Percentiles rank a stretch among this genome's conserved stretches.
Conservation (phyloP, 2,797 vertebrate species). For the Pampus argenteus region DNA sequence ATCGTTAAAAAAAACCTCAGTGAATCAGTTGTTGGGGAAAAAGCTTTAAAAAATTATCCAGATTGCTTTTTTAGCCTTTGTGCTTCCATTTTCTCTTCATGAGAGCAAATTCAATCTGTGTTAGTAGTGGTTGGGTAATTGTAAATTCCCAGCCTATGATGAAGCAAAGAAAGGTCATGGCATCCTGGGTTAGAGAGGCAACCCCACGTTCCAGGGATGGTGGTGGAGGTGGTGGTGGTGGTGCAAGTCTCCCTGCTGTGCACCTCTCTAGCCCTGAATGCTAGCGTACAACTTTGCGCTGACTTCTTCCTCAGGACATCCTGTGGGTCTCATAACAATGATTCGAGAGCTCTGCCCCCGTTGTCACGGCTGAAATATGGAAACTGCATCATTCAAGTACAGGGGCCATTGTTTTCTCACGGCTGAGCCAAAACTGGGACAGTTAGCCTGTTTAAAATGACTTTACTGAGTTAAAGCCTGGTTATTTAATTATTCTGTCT, state of each 20-base stretch:
- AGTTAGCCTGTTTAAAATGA: constrained; percentile 44
- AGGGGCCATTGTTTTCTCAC: constrained; percentile 72
- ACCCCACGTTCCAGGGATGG: constrained; percentile 51
- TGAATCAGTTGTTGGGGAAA: not conserved
- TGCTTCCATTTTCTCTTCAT: constrained; percentile 61
- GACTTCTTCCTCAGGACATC: constrained; percentile 99
- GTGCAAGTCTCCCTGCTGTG: constrained; percentile 65
- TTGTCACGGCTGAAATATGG: constrained; percentile 78
- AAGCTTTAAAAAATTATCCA: constrained; percentile 4
- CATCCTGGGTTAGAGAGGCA: constrained; percentile 36
- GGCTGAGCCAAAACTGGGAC: constrained; percentile 34
- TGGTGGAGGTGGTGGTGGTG: too few species aligned
- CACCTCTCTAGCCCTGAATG: constrained; percentile 75
- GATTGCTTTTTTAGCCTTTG: constrained; percentile 22
- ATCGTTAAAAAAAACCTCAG: constrained; percentile 21
- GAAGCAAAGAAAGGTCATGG: constrained; percentile 37
- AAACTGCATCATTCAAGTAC: constrained; percentile 77
- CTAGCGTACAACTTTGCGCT: constrained; percentile 66
- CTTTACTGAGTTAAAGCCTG: constrained; percentile 12
- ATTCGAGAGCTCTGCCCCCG: constrained; percentile 83
- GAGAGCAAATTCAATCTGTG: constrained; percentile 37
- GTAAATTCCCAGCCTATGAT: constrained; percentile 37
- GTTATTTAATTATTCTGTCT: constrained; percentile 6
- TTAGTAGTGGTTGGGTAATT: constrained; percentile 10
- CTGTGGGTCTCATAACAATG: constrained; percentile 95